phyloP scores from a whole-genome alignment of 1,140 invertebrate species.

The Harpegnathos saltator region DNA sequence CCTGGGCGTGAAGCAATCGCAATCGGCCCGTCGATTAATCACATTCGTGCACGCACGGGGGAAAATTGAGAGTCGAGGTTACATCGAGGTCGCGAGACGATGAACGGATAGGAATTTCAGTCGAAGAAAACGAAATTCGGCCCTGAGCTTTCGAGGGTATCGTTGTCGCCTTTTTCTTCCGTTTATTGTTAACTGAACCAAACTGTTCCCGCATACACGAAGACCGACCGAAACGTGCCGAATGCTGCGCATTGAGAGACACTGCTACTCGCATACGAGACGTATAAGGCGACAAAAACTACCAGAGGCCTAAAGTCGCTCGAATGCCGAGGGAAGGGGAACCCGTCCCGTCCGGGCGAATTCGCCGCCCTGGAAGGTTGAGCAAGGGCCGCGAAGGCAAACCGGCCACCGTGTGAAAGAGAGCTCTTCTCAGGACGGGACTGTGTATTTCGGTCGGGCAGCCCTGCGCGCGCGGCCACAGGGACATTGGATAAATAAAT shows the following conservation, averaged over 20 bases:
- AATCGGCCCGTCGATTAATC: no score
- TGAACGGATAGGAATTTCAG: no score
- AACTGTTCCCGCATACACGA: no score
- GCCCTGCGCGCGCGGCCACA: slow-evolving; percentile 14
- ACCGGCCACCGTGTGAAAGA: not conserved
- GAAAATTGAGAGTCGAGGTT: no score
- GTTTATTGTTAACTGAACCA: no score
- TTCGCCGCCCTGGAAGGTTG: slow-evolving; percentile 27
- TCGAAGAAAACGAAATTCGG: no score
- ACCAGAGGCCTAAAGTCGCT: not conserved
- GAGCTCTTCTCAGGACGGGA: slow-evolving; percentile 33
- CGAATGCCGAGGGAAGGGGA: not conserved
- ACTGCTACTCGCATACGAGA: slow-evolving; percentile 31
- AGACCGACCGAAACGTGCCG: not conserved
- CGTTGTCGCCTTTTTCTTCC: no score
- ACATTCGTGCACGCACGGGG: not conserved
- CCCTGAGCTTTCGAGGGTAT: no score
- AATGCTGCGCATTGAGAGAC: slow-evolving; percentile 37
- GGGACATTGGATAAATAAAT: slow-evolving; percentile 71
- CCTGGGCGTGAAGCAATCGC: no score
- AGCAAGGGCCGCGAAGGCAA: slow-evolving; percentile 21
- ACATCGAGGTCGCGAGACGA: no score
- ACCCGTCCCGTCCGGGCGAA: slow-evolving; percentile 25
- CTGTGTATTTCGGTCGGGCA: slow-evolving; percentile 67
- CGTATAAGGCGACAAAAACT: slow-evolving; percentile 42